A percentile compares a stretch with the other conserved stretches of the same genome.
These are phyloP conservation scores for Halesus radiatus DNA, from an alignment of 1,140 invertebrate genomes.

Conservation along the genomic window DNA sequence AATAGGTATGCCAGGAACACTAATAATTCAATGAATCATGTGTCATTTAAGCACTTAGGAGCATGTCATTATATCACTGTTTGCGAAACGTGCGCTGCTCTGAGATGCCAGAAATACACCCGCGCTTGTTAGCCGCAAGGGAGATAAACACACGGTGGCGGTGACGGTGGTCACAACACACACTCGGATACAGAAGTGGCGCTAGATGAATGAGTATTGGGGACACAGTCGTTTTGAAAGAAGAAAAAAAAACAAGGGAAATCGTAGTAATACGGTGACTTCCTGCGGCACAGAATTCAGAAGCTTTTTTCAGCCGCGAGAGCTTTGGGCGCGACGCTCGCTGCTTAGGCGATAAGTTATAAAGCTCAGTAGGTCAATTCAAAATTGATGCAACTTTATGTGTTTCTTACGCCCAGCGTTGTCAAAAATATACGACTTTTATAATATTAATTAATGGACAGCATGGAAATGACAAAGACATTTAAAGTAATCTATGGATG, in stretches of 20 bases:
- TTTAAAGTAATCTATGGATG: no score
- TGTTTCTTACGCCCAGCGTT: background rate
- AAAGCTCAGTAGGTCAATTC: background rate
- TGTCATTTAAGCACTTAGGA: conserved; percentile 4
- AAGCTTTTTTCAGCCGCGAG: conserved; percentile 26
- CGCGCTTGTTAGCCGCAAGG: conserved; percentile 14
- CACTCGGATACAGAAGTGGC: background rate
- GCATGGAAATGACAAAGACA: no score
- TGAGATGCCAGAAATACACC: conserved; percentile 24
- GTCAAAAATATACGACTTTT: background rate
- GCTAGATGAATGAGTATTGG: conserved; percentile 53
- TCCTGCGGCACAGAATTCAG: conserved; percentile 45
- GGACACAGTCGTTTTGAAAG: conserved; percentile 48
- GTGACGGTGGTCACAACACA: no score
- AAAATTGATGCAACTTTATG: background rate
- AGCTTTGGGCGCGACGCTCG: conserved; percentile 9
- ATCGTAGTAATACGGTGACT: conserved; percentile 41
- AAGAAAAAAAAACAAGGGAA: conserved; percentile 37
- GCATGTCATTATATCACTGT: conserved; percentile 27
- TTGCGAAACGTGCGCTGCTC: conserved; percentile 31
- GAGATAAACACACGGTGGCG: conserved; percentile 19
- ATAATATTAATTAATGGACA: no score
- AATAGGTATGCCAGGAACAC: background rate
- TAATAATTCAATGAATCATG: background rate
- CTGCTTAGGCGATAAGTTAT: conserved; percentile 17